A percentile compares a stretch with the other conserved stretches of the same genome.
phyloP scores from a whole-genome alignment of 2,888 invertebrate genomes.

The Formica aserva region DNA sequence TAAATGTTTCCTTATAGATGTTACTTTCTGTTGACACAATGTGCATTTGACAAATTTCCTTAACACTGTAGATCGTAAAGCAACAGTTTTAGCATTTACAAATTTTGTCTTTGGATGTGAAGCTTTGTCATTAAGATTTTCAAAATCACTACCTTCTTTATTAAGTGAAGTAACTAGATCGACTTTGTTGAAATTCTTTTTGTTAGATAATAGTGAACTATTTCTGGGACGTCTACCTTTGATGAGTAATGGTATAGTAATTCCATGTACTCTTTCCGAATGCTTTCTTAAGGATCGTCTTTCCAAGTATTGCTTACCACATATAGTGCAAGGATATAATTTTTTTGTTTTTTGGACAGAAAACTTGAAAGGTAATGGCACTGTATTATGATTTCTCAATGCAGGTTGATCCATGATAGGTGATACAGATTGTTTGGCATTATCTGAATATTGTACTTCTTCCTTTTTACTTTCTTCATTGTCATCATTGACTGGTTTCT shows the following conservation, averaged over 20 bases:
- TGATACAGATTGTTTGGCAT: conserved; percentile 16
- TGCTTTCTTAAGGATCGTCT: conserved; percentile 73
- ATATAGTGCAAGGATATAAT: conserved; percentile 78
- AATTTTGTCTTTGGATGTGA: not conserved
- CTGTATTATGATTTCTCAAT: conserved; percentile 73
- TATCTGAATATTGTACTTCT: not conserved
- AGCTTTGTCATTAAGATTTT: conserved; percentile 14
- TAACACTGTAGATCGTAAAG: not conserved
- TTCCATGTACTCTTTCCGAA: conserved; percentile 76
- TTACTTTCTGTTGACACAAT: conserved; percentile 76
- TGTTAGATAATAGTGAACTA: not conserved
- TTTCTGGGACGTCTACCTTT: conserved; percentile 16
- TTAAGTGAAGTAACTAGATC: not conserved
- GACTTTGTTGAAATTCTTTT: not conserved
- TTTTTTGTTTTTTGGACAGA: conserved; percentile 76
- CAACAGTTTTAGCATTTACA: not conserved
- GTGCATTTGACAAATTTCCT: conserved; percentile 66
- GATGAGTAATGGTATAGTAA: conserved; percentile 65
- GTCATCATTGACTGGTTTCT: conserved; percentile 5
- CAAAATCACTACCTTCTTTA: conserved; percentile 3
- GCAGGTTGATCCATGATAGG: conserved; percentile 76
- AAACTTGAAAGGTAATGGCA: conserved; percentile 79
- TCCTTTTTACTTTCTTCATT: conserved; percentile 5
- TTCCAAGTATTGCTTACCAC: conserved; percentile 77
- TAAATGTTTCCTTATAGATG: conserved; percentile 78